These are phyloP conservation scores for Crotalus tigris DNA, from an alignment of 2,113 vertebrate species.

Conservation along the genomic window DNA sequence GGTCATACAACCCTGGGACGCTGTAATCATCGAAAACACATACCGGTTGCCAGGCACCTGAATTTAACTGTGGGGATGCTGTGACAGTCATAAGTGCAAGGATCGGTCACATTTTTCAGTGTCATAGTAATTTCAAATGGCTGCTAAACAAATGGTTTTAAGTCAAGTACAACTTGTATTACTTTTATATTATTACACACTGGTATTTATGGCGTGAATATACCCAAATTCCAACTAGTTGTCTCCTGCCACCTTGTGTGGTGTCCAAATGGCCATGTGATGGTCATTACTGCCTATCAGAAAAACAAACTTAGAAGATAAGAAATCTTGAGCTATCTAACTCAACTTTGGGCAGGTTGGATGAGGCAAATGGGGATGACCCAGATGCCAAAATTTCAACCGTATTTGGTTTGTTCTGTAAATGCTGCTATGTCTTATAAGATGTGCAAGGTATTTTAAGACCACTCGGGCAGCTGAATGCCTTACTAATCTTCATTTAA, in stretches of 20 bases:
- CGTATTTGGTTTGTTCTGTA: neutral
- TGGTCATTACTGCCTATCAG: neutral
- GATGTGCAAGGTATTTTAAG: neutral
- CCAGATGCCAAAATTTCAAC: neutral
- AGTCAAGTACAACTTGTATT: no score
- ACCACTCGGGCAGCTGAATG: neutral
- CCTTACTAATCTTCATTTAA: neutral
- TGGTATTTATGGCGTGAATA: neutral
- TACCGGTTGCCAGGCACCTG: no score
- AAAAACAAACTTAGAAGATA: neutral
- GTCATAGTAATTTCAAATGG: no score
- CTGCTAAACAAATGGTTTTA: no score
- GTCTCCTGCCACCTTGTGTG: neutral
- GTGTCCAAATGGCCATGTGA: neutral
- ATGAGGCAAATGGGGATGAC: neutral
- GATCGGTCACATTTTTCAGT: no score
- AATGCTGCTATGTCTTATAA: neutral
- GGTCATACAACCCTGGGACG: no score
- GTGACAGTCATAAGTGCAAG: no score
- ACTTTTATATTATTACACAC: neutral
- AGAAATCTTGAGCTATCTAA: neutral
- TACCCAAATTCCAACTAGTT: neutral
- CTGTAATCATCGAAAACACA: no score
- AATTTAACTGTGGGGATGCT: no score
- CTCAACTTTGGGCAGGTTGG: neutral